phyloP scores from a whole-genome alignment of 2,113 vertebrate genomes.

The Ictalurus furcatus region DNA sequence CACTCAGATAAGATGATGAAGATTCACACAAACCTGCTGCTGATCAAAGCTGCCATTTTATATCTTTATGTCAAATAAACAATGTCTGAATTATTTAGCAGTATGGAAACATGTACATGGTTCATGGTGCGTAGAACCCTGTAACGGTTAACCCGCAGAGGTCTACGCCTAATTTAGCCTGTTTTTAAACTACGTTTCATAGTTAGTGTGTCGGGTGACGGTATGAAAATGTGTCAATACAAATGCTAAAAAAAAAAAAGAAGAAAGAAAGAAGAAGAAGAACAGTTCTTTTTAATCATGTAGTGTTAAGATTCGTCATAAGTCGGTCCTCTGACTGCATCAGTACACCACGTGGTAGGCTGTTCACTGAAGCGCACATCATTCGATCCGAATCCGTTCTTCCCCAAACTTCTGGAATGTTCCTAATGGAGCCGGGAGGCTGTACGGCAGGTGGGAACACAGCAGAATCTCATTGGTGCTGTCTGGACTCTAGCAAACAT shows the following conservation, averaged over 20 bases:
- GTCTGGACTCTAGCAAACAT: conserved; percentile 56
- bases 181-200: not conserved
- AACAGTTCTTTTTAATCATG: not conserved
- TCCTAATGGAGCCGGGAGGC: conserved; percentile 40
- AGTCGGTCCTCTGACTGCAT: not conserved
- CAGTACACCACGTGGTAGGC: not conserved
- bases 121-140: not conserved
- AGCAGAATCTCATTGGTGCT: conserved; percentile 39
- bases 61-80: not conserved
- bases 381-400: not conserved
- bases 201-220: not conserved
- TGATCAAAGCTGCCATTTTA: not conserved
- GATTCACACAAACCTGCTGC: not conserved
- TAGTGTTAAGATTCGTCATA: not conserved
- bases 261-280: not conserved
- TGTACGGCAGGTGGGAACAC: conserved; percentile 50
- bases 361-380: not conserved
- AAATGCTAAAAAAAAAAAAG: not conserved
- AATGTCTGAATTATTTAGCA: not conserved
- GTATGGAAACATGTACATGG: not conserved
- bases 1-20: not conserved
- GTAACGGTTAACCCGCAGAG: not conserved
- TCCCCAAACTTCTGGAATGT: conserved; percentile 43
- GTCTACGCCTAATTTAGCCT: not conserved
- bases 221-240: not conserved